These are phyloP conservation scores for Trachymyrmex cornetzi DNA, from an alignment of 1,140 invertebrate species.

Conservation along the genomic window DNA sequence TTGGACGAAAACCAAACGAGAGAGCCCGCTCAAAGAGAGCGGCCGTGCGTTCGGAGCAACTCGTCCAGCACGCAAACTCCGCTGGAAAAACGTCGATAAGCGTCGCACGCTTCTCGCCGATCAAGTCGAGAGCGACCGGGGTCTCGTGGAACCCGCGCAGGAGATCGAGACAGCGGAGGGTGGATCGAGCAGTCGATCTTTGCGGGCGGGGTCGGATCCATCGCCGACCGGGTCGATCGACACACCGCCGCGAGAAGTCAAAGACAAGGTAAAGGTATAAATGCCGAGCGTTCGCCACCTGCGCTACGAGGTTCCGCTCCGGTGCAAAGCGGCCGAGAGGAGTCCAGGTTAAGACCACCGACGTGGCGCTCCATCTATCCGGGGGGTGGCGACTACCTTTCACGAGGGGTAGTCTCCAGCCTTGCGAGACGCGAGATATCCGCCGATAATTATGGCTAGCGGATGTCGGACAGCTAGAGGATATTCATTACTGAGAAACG, in stretches of 20 bases:
- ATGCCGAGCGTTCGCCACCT: not conserved
- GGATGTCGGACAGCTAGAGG: not conserved
- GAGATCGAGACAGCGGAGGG: slow-evolving; percentile 16
- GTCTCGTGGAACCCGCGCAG: slow-evolving; percentile 1
- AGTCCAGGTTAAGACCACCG: slow-evolving; percentile 20
- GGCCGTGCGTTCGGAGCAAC: slow-evolving; percentile 77
- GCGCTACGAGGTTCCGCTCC: not conserved
- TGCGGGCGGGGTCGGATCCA: not conserved
- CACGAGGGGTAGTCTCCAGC: not conserved
- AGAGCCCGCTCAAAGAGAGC: slow-evolving; percentile 59
- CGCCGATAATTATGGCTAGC: slow-evolving; percentile 20
- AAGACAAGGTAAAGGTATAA: slow-evolving; percentile 17
- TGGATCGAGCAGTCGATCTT: slow-evolving; percentile 37
- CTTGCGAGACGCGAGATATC: slow-evolving; percentile 22
- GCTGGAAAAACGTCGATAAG: slow-evolving; percentile 84
- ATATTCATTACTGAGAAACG: not conserved
- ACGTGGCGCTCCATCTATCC: slow-evolving; percentile 52
- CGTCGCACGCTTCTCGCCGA: slow-evolving; percentile 54
- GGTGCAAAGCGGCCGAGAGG: not conserved
- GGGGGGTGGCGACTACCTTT: slow-evolving; percentile 7
- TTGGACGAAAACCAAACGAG: slow-evolving; percentile 68
- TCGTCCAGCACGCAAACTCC: slow-evolving; percentile 82
- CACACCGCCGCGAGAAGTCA: not conserved
- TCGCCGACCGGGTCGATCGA: not conserved
- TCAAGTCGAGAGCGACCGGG: slow-evolving; percentile 43